Conservation (phyloP, 2,888 invertebrate species). For the Hirudinaria manillensis region DNA sequence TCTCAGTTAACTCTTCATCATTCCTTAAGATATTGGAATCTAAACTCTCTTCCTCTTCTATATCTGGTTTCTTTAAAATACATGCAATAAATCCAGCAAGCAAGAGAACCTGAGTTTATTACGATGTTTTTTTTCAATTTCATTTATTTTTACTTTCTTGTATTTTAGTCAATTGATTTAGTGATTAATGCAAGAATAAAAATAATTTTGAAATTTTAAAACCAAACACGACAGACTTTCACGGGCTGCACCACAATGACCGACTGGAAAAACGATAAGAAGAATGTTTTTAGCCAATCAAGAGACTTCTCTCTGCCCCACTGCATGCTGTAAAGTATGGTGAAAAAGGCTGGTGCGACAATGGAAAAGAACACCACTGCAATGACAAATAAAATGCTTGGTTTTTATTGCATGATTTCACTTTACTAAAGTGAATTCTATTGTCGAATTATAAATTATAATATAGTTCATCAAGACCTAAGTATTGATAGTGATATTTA, state of each 20-base stretch:
- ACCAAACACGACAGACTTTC: slow-evolving; percentile 44
- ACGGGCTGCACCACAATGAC: slow-evolving; percentile 53
- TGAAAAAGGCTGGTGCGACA: slow-evolving; percentile 51
- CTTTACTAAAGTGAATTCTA: no score
- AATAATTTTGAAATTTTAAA: not conserved
- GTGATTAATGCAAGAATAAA: no score
- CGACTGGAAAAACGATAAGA: slow-evolving; percentile 54
- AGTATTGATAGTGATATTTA: not conserved
- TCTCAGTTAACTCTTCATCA: slow-evolving; percentile 28
- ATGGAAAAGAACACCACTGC: slow-evolving; percentile 51
- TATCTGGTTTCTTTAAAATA: slow-evolving; percentile 51
- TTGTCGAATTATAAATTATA: no score
- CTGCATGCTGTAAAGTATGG: slow-evolving; percentile 53
- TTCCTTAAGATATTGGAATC: slow-evolving; percentile 40
- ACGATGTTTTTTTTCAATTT: not conserved
- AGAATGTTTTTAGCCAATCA: slow-evolving; percentile 52
- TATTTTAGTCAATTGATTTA: no score
- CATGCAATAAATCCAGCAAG: slow-evolving; percentile 52
- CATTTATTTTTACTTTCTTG: no score
- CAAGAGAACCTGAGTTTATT: slow-evolving; percentile 46
- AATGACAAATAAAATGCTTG: slow-evolving; percentile 27
- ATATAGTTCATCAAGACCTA: no score
- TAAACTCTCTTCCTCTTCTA: slow-evolving; percentile 49
- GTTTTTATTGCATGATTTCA: not conserved
- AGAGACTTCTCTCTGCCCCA: slow-evolving; percentile 53